Base-by-base conservation (phyloP, 2,888 invertebrate genomes). In the Gastracanthus pulcherrimus region DNA sequence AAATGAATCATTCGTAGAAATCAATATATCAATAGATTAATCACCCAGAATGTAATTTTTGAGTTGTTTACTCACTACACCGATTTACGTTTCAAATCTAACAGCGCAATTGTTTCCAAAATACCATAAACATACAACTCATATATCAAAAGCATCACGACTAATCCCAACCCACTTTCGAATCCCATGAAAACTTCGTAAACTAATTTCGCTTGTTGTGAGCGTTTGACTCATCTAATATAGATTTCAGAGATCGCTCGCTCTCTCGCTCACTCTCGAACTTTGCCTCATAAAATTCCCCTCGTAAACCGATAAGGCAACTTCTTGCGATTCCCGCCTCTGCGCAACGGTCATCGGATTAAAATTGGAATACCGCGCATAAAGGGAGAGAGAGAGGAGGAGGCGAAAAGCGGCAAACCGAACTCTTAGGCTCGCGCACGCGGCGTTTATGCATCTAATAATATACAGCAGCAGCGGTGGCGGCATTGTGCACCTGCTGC, bases 371-470 rank as follows among this genome's bases (percentile, higher is more conserved):
- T 76, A 76, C 67, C 23, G 1, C 36, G n/a, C n/a, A n/a, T n/a
- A n/a, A n/a, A 60, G 26, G 29, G 67, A 16, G 51, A n/a, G 74
- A 74, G 69, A 23, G 70, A 4, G 51, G 16, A 60, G 19, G 36
- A 41, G 45, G 38, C 60, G 66, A 13, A 62, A 77, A 23, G 69
- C 66, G 71, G 77, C 51, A 23, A 45, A 48, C 62, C 29, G 6
- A 48, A 67, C 45, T 66, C 55, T 64, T 76, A 48, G 71, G 23
- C 66, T 58, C 72, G 41, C 48, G 38, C 48, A 62, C 58, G 45
- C 74, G 77, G 80, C 79, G 78, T 77, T 82, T 82, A 78, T 80
- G 83, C 84, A 72, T 79, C 80, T 83, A 82, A 80, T 82, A 84
- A 85, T 83, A 80, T 76, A 76, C 72, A 51, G 26, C 58, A 67